Evolutionary conservation across 2,113 vertebrate genomes (phyloP).

Genomic region (Verasper variegatus): DNA sequence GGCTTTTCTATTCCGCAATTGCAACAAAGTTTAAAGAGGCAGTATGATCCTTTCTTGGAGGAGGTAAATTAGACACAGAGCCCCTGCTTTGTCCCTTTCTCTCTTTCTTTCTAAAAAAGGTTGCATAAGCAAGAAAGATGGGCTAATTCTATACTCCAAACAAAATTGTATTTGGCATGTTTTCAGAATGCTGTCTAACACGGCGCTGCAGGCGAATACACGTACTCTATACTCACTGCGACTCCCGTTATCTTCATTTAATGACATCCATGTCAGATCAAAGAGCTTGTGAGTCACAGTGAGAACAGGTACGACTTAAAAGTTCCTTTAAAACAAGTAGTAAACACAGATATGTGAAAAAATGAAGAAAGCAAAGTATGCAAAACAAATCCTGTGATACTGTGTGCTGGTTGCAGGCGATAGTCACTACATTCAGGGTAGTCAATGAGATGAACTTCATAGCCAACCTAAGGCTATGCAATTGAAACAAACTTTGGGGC

Average conservation of each 20-base stretch:
- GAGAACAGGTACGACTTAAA: conserved; percentile 47
- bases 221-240: conserved; percentile 49
- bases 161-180: conserved; percentile 54
- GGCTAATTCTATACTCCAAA: conserved; percentile 63
- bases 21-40: background rate
- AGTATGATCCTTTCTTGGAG: conserved; percentile 6
- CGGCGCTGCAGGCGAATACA: conserved; percentile 70
- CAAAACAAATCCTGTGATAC: conserved; percentile 55
- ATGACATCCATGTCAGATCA: conserved; percentile 70
- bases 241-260: conserved; percentile 72
- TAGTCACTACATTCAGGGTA: conserved; percentile 38
- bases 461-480: conserved; percentile 43
- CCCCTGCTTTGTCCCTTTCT: background rate
- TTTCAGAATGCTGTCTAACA: conserved; percentile 71
- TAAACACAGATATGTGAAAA: conserved; percentile 59
- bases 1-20: background rate
- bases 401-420: conserved; percentile 50
- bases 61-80: background rate
- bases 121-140: conserved; percentile 35
- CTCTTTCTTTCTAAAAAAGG: background rate
- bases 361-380: conserved; percentile 50
- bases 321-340: conserved; percentile 57
- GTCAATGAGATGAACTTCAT: conserved; percentile 38
- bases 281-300: conserved; percentile 57
- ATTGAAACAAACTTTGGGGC: conserved; percentile 47